Base-by-base conservation (phyloP, 1,140 invertebrate genomes). In the Mya arenaria region DNA sequence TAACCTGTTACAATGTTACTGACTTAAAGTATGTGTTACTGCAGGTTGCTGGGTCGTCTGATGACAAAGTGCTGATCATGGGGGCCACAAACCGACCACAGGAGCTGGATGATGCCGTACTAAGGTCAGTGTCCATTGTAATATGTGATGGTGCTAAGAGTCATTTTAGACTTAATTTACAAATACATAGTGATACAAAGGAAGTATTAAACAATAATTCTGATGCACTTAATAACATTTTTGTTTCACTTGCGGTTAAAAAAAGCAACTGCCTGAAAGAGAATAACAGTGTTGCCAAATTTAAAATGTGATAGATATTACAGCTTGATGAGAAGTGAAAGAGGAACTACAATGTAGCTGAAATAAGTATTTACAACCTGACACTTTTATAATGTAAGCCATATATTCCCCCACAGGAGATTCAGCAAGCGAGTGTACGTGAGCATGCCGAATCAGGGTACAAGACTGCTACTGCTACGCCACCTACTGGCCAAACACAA, bases 351-450 rank as follows among this genome's bases (percentile, higher is more conserved):
- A 52, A 1, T 52, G 48, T 52, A 23, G 48, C 19, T n/a, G 48
- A n/a, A n/a, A 52, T 4, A n/a, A n/a, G n/a, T n/a, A n/a, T n/a
- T n/a, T n/a, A n/a, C n/a, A n/a, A n/a, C n/a, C n/a, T n/a, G n/a
- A 52, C 2, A 52, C 17, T 52, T 52, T 2, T 52, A 52, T 3
- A 52, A 3, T 48, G n/a, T 17, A 52, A 23, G 48, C 48, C 25
- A 23, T 52, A 52, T 2, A 19, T 28, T 66, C n/a, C 23, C 30
- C 84, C 86, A 34, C 82, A 92, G 91, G 58, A 95, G 98, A 75
- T 99, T 99, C 91, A 95, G 97, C 0, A 99, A 99, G 93, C 94
- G 98, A 81, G 96, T 99, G 25, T 99, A 99, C 93, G 97, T 99
- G 25, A 95, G 96, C 32, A 94, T 99, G 84, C 98, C 98, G 2